Evolutionary conservation across 2,888 invertebrate genomes (phyloP).

Genomic region (Metopia argyrocephala): DNA sequence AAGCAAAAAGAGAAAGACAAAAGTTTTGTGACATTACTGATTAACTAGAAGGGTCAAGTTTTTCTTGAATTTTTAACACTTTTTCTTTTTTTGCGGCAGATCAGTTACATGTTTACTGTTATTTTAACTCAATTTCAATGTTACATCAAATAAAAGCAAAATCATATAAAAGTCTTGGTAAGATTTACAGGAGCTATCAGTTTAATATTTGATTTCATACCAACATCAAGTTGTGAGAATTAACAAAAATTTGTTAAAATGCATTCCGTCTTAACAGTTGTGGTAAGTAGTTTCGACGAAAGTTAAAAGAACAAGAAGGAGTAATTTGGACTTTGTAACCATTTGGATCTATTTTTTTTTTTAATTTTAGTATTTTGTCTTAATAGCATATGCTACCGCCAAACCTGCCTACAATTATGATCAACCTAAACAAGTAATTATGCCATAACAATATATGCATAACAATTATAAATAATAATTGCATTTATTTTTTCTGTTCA

Average conservation of each 20-base stretch:
- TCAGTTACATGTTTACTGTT: constrained; percentile 40
- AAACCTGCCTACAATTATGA: constrained; percentile 72
- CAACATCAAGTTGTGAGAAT: constrained; percentile 26
- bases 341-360: background rate
- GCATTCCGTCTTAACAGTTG: constrained; percentile 66
- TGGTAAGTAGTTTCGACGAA: constrained; percentile 69
- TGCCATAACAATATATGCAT: constrained; percentile 14
- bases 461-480: constrained; percentile 66
- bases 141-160: background rate
- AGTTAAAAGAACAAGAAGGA: background rate
- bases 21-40: no score
- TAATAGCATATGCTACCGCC: constrained; percentile 66
- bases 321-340: background rate
- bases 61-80: background rate
- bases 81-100: constrained; percentile 22
- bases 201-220: background rate
- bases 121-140: background rate
- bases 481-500: constrained; percentile 68
- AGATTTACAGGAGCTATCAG: background rate
- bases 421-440: constrained; percentile 34
- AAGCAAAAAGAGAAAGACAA: no score
- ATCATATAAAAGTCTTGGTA: constrained; percentile 50
- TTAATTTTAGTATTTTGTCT: constrained; percentile 66
- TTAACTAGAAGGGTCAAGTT: constrained; percentile 5
- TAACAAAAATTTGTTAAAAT: constrained; percentile 64